phyloP scores from a whole-genome alignment of 2,888 invertebrate species.

The Melinopterus prodromus region DNA sequence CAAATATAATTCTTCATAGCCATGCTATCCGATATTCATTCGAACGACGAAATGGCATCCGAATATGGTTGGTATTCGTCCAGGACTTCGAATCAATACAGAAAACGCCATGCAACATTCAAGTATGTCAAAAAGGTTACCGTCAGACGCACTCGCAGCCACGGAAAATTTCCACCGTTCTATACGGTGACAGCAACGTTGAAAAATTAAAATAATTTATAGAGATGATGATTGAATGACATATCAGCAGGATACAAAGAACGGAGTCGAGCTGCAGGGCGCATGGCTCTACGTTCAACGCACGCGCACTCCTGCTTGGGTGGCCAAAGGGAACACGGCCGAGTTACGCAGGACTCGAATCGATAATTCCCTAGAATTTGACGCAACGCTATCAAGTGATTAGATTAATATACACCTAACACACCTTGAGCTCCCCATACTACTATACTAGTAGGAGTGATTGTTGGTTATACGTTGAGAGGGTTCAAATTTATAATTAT shows the following conservation, averaged over 20 bases:
- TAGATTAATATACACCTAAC: not conserved
- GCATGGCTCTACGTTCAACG: not conserved
- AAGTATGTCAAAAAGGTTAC: not conserved
- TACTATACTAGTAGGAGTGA: too few relatives aligned
- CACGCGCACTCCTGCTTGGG: not conserved
- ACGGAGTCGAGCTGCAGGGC: not conserved
- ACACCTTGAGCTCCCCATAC: too few relatives aligned
- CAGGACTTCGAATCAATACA: not conserved
- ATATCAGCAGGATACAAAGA: not conserved
- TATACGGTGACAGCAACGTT: not conserved
- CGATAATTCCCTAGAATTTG: not conserved
- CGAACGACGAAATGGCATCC: not conserved
- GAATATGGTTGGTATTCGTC: not conserved
- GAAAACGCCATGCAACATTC: not conserved
- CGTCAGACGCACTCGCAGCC: not conserved
- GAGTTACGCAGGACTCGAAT: not conserved
- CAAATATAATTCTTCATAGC: not conserved
- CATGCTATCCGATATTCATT: not conserved
- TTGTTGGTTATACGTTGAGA: too few relatives aligned
- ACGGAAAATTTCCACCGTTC: too few relatives aligned
- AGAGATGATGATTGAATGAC: constrained; percentile 4
- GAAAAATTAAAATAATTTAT: not conserved
- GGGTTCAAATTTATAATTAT: too few relatives aligned
- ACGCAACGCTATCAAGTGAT: not conserved
- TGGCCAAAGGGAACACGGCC: not conserved